A percentile compares a stretch with the other conserved stretches of the same genome.
Conservation (phyloP, 2,113 vertebrate genomes). For the Balaeniceps rex region DNA sequence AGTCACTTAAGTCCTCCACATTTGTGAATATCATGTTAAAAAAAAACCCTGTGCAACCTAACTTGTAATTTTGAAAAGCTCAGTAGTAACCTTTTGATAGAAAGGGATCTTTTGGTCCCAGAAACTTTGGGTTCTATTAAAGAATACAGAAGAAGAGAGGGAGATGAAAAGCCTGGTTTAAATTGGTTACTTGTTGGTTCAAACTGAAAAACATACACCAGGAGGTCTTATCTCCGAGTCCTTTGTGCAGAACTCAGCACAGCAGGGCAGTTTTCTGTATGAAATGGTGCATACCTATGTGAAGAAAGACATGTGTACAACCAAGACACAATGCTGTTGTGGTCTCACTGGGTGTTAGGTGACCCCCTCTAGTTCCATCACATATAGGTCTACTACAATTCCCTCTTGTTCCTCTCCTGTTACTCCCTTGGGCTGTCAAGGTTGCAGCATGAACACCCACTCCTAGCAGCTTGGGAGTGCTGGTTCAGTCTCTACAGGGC, state of each 20-base stretch:
- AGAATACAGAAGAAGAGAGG: background rate
- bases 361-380: background rate
- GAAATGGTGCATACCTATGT: background rate
- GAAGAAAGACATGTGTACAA: background rate
- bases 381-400: background rate
- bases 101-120: background rate
- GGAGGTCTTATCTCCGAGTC: background rate
- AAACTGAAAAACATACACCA: background rate
- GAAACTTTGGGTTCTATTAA: background rate
- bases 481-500: background rate
- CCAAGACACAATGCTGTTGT: background rate
- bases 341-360: background rate
- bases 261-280: background rate
- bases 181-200: background rate
- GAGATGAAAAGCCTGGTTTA: background rate
- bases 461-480: background rate
- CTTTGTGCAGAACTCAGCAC: background rate
- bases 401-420: background rate
- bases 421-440: background rate
- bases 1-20: background rate
- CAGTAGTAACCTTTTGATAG: background rate
- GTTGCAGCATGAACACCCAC: background rate
- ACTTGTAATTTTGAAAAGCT: background rate
- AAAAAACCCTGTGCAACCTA: background rate
- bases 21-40: background rate